These are phyloP conservation scores for Triops cancriformis DNA, from an alignment of 1,140 invertebrate genomes.

Conservation along the genomic window DNA sequence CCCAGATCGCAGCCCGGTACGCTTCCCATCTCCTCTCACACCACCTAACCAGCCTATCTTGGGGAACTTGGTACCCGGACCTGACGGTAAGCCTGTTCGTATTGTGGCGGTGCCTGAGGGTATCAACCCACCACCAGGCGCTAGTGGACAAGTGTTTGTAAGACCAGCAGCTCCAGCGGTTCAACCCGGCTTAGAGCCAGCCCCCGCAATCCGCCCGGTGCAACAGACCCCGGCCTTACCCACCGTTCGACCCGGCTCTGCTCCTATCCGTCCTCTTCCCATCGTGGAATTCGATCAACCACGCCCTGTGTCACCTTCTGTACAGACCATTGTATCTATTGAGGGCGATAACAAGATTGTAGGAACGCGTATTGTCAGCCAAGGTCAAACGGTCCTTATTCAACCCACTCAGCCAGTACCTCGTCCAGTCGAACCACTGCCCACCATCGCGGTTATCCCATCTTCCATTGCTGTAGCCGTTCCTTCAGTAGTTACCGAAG, in stretches of 20 bases:
- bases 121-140: constrained; percentile 22
- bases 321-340: constrained; percentile 36
- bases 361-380: constrained; percentile 31
- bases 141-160: constrained; percentile 27
- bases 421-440: neutral
- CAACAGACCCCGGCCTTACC: neutral
- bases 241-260: neutral
- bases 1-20: constrained; percentile 21
- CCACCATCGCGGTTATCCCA: neutral
- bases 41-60: constrained; percentile 1
- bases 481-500: neutral
- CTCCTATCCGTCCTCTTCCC: neutral
- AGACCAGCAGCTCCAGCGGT: constrained; percentile 16
- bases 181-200: neutral
- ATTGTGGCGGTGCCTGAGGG: constrained; percentile 27
- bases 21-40: neutral
- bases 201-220: neutral
- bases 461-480: neutral
- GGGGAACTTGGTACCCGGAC: constrained; percentile 24
- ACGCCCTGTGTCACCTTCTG: constrained; percentile 14
- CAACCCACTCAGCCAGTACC: constrained; percentile 18
- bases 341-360: constrained; percentile 37
- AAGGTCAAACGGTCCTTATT: constrained; percentile 26
- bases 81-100: constrained; percentile 27
- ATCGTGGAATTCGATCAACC: neutral